These are phyloP conservation scores for Haplotaxodon microlepis DNA, from an alignment of 2,113 vertebrate species.

Conservation along the genomic window DNA sequence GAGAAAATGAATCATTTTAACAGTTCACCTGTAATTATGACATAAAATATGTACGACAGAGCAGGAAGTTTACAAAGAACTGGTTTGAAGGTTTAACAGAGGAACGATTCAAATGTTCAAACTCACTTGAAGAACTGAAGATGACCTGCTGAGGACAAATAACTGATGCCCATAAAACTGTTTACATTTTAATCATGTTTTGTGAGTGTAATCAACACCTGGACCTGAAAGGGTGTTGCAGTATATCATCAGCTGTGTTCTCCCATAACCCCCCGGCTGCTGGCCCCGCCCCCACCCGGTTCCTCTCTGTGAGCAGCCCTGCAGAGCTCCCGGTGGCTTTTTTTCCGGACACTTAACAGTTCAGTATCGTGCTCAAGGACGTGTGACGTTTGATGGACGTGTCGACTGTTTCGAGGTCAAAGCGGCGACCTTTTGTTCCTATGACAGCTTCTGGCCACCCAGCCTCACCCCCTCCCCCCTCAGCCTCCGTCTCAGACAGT, in stretches of 20 bases:
- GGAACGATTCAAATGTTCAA: background rate
- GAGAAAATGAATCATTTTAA: background rate
- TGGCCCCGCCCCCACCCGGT: background rate
- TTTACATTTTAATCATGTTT: background rate
- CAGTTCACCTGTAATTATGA: background rate
- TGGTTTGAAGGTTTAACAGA: background rate
- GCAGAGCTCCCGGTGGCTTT: background rate
- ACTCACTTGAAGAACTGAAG: background rate
- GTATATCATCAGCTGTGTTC: background rate
- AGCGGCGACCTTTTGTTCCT: background rate
- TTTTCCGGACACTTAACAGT: background rate
- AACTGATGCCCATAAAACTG: accelerated
- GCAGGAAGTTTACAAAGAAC: background rate
- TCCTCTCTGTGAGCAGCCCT: background rate
- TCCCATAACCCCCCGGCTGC: background rate
- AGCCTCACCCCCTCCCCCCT: background rate
- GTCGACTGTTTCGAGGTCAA: background rate
- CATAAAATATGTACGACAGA: background rate
- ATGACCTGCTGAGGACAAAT: background rate
- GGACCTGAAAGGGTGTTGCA: accelerated
- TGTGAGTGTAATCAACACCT: background rate
- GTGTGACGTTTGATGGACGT: background rate
- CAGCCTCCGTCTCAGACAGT: background rate
- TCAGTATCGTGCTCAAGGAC: background rate
- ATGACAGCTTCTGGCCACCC: background rate